These are phyloP conservation scores for Nymphalis urticae DNA, from an alignment of 2,888 invertebrate species.

Conservation along the genomic window DNA sequence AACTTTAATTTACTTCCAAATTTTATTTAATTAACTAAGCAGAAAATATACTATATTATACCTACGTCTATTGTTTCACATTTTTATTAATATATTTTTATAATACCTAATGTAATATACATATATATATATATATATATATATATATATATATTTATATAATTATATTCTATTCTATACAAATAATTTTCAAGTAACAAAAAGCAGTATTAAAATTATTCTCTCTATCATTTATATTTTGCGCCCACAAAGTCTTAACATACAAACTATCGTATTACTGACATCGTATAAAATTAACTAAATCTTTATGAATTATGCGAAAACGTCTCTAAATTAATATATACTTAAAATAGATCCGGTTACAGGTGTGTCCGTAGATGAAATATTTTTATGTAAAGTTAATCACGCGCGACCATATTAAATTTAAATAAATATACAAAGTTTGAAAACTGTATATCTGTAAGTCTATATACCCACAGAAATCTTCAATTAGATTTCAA, in stretches of 20 bases:
- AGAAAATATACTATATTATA: too few relatives aligned
- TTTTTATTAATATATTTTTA: background rate
- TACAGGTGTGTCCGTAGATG: background rate
- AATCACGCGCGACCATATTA: background rate
- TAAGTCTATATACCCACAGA: too few relatives aligned
- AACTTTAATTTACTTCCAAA: too few relatives aligned
- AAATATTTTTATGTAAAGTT: background rate
- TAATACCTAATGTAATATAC: background rate
- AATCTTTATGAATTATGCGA: slow-evolving; percentile 1
- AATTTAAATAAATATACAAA: background rate
- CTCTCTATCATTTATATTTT: too few relatives aligned
- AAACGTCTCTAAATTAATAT: background rate
- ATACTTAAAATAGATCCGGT: background rate
- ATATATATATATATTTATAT: too few relatives aligned
- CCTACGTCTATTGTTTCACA: too few relatives aligned
- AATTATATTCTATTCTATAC: too few relatives aligned
- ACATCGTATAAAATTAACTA: background rate
- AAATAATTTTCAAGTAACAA: too few relatives aligned
- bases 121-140: background rate
- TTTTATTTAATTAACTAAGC: too few relatives aligned
- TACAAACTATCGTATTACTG: slow-evolving; percentile 8
- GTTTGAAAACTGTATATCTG: too few relatives aligned
- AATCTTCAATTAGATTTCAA: too few relatives aligned
- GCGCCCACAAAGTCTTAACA: background rate
- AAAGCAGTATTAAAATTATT: too few relatives aligned